Evolutionary conservation across 2,888 invertebrate species (phyloP).

Genomic region (Hirtodrosophila cameraria): DNA sequence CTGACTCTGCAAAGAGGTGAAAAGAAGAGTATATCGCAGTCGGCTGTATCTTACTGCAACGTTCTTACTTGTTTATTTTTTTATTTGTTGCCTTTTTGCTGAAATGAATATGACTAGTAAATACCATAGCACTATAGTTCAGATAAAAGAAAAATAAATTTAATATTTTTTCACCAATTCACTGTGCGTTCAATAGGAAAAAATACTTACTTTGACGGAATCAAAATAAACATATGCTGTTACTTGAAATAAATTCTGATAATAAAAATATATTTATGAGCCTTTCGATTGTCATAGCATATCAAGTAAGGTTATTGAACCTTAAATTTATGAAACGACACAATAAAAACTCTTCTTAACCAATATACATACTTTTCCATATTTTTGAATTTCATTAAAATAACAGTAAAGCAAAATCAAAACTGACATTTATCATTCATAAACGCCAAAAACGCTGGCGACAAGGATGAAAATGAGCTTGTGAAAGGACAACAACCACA

Average conservation of each 20-base stretch:
- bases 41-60: too few species aligned
- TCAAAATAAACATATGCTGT: conserved; percentile 31
- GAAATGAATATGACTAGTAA: too few species aligned
- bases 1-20: too few species aligned
- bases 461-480: conserved; percentile 46
- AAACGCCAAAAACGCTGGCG: conserved; percentile 54
- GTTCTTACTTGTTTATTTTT: too few species aligned
- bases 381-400: conserved; percentile 56
- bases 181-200: too few species aligned
- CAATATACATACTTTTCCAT: conserved; percentile 32
- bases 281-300: conserved; percentile 16
- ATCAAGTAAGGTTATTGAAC: conserved; percentile 44
- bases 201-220: not conserved
- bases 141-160: too few species aligned
- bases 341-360: conserved; percentile 28
- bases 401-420: conserved; percentile 57
- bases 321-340: conserved; percentile 21
- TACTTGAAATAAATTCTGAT: conserved; percentile 16
- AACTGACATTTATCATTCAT: conserved; percentile 70
- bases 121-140: too few species aligned
- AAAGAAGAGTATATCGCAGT: too few species aligned
- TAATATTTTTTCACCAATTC: too few species aligned
- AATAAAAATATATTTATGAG: conserved; percentile 42
- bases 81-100: too few species aligned
- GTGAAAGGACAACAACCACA: conserved; percentile 12